Evolutionary conservation across 2,113 vertebrate species (phyloP).

Genomic region (Spheniscus mendiculus): DNA sequence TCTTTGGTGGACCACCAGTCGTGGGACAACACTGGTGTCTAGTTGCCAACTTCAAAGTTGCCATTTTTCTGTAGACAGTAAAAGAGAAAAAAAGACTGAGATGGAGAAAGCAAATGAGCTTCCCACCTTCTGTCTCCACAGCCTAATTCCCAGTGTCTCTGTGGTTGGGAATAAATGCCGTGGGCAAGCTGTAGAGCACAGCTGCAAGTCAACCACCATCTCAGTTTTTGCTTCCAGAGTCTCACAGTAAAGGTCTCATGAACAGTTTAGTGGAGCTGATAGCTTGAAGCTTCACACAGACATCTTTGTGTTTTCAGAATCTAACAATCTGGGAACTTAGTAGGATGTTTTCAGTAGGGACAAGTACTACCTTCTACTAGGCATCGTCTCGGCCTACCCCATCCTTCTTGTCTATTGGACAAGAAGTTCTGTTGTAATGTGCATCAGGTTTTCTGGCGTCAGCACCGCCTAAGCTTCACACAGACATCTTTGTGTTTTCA

Average conservation of each 20-base stretch:
- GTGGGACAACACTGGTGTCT: background rate
- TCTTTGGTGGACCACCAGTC: background rate
- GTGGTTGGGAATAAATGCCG: background rate
- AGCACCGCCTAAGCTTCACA: background rate
- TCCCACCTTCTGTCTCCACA: background rate
- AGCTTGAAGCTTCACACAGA: background rate
- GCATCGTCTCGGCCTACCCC: no score
- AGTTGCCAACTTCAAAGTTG: background rate
- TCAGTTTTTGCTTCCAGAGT: background rate
- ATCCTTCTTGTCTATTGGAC: background rate
- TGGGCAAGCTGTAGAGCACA: background rate
- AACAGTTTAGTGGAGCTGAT: background rate
- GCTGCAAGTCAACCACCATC: background rate
- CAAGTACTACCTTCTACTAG: background rate
- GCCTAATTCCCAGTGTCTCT: background rate
- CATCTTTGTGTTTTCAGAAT: background rate
- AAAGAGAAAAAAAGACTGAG: background rate
- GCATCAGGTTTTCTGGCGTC: background rate
- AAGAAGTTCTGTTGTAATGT: background rate
- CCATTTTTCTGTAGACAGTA: background rate
- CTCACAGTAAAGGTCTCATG: background rate
- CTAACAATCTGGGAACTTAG: background rate
- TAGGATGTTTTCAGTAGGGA: background rate
- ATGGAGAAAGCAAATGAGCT: background rate
- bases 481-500: background rate